Conservation (phyloP, 2,797 vertebrate genomes). For the Threskiornis aethiopicus region DNA sequence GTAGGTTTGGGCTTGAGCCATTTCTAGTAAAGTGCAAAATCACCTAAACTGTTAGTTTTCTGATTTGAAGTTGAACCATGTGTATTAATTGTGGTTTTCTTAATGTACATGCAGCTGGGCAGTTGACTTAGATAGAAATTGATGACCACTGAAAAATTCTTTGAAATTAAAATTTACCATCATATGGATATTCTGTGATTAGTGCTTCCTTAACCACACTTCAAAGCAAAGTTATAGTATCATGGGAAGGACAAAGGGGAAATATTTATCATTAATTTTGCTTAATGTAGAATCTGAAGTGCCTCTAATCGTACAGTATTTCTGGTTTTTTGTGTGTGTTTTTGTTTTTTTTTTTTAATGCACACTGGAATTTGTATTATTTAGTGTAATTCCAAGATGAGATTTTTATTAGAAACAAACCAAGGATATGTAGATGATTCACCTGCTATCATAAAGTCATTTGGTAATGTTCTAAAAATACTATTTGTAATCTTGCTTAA, state of each 20-base stretch:
- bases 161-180: not conserved
- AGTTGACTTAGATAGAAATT: not conserved
- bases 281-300: not conserved
- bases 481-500: not conserved
- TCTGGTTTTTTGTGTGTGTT: not conserved
- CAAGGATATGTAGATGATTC: not conserved
- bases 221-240: not conserved
- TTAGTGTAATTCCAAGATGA: not conserved
- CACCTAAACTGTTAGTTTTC: not conserved
- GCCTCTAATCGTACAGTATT: not conserved
- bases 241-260: not conserved
- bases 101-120: not conserved
- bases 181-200: not conserved
- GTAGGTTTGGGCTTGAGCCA: not conserved
- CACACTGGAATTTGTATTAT: not conserved
- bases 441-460: not conserved
- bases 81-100: not conserved
- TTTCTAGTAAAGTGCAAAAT: not conserved
- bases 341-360: not conserved
- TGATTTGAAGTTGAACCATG: not conserved
- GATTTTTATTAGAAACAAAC: not conserved
- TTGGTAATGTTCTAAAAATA: not conserved
- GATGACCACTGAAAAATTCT: not conserved
- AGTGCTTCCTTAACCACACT: not conserved
- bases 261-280: not conserved